Evolutionary conservation across 2,113 vertebrate genomes (phyloP).

Genomic region (Taxidea taxus): DNA sequence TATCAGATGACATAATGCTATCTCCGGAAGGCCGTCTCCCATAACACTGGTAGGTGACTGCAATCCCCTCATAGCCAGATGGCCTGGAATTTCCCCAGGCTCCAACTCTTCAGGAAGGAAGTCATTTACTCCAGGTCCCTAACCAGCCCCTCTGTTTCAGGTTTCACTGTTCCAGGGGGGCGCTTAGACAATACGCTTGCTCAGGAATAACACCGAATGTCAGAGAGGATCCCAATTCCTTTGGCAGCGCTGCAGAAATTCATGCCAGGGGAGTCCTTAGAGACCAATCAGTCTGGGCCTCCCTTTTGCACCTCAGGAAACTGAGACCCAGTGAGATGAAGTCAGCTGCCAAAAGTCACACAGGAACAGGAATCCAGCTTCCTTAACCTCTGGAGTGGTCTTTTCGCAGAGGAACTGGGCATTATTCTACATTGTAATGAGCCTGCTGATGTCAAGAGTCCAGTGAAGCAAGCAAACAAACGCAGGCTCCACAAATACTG

Average conservation of each 20-base stretch:
- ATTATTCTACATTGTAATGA: background rate
- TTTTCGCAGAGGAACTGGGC: background rate
- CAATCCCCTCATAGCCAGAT: constrained; percentile 45
- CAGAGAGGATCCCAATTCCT: background rate
- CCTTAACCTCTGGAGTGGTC: background rate
- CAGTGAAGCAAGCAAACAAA: background rate
- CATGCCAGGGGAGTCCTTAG: background rate
- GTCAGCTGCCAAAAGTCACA: background rate
- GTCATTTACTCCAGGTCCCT: constrained; percentile 37
- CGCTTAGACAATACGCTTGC: background rate
- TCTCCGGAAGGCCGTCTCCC: constrained; percentile 39
- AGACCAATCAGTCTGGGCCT: background rate
- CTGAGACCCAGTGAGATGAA: background rate
- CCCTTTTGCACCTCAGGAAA: background rate
- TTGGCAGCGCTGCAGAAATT: background rate
- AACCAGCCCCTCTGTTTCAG: background rate
- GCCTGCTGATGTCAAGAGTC: background rate
- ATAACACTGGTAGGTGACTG: background rate
- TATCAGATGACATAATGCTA: constrained; percentile 1
- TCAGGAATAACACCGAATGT: background rate
- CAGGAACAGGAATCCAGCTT: background rate
- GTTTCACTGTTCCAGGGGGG: background rate
- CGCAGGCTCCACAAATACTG: background rate
- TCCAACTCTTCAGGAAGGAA: constrained; percentile 52
- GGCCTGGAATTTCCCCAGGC: constrained; percentile 70